Conservation (phyloP, 64 coral and sea anemone genomes). For the Platygyra sinensis region DNA sequence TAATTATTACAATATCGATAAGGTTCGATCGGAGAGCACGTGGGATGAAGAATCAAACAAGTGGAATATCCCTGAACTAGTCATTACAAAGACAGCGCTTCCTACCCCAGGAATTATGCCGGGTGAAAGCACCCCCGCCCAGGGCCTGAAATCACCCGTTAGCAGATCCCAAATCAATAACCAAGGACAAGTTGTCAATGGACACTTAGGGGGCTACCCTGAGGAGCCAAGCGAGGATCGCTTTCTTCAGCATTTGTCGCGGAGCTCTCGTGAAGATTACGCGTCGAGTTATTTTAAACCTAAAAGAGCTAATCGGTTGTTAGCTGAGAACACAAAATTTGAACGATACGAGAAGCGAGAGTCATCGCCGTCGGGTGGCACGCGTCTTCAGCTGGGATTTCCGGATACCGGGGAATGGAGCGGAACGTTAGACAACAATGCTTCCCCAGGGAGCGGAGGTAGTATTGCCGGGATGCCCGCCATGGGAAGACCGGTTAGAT, state of each 20-base stretch:
- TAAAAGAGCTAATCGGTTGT: conserved; percentile 85
- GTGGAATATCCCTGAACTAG: conserved; percentile 86
- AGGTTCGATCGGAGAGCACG: conserved; percentile 62
- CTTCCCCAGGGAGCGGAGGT: conserved; percentile 26
- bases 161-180: conserved; percentile 75
- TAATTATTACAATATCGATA: conserved; percentile 96
- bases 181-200: conserved; percentile 82
- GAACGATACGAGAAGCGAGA: conserved; percentile 58
- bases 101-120: conserved; percentile 88
- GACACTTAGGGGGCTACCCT: conserved; percentile 51
- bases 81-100: conserved; percentile 79
- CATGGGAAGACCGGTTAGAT: conserved; percentile 44
- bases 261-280: conserved; percentile 70
- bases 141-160: conserved; percentile 63
- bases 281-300: conserved; percentile 90
- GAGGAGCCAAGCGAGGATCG: conserved; percentile 81
- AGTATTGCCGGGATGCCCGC: conserved; percentile 3
- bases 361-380: conserved; percentile 37
- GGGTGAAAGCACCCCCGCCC: conserved; percentile 38
- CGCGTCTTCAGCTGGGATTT: conserved; percentile 26
- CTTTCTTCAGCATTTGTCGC: conserved; percentile 75
- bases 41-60: conserved; percentile 84
- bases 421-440: neutral
- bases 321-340: conserved; percentile 64
- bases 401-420: neutral